Conservation (phyloP, 2,113 vertebrate genomes). For the Emydocephalus ijimae region DNA sequence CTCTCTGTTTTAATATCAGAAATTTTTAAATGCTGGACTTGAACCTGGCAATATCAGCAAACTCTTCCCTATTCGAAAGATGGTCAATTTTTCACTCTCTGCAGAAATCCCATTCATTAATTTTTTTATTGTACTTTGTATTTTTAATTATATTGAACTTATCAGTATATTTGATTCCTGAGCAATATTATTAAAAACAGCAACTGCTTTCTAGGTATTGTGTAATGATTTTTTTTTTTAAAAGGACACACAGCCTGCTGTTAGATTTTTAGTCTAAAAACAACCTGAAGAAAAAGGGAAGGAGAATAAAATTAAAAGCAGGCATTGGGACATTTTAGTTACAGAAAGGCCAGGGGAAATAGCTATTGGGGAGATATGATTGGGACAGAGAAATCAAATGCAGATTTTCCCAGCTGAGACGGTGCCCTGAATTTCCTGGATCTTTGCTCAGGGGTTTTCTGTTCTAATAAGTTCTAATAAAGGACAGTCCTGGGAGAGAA, state of each 20-base stretch:
- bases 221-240: neutral
- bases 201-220: neutral
- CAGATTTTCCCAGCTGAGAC: neutral
- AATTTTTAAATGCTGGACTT: neutral
- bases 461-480: neutral
- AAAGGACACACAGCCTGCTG: neutral
- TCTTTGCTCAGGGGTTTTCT: neutral
- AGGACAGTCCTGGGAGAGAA: neutral
- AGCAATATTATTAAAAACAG: neutral
- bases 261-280: neutral
- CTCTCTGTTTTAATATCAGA: neutral
- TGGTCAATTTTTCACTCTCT: neutral
- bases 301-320: neutral
- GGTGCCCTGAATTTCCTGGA: neutral
- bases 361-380: neutral
- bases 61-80: neutral
- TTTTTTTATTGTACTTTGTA: neutral
- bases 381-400: neutral
- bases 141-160: neutral
- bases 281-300: neutral
- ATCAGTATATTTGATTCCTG: neutral
- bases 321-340: neutral
- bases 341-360: neutral
- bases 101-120: neutral
- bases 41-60: neutral